Evolutionary conservation across 2,113 vertebrate genomes (phyloP).

Genomic region (Scophthalmus maximus): DNA sequence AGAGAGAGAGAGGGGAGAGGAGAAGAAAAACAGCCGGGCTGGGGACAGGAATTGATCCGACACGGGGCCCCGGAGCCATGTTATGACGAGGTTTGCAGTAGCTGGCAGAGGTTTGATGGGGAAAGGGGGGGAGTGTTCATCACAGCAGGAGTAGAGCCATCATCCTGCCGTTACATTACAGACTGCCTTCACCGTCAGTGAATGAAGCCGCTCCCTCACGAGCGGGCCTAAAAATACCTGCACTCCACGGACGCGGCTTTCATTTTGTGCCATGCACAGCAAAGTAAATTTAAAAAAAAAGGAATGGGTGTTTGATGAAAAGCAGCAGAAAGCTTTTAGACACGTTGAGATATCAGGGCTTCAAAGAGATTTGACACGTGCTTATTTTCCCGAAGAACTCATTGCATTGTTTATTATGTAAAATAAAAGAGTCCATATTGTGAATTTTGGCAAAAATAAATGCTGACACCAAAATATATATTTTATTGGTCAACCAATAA

Average conservation of each 20-base stretch:
- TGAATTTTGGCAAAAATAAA: no score
- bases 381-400: not conserved
- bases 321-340: not conserved
- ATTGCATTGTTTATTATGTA: no score
- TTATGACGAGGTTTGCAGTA: conserved; percentile 50
- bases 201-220: conserved; percentile 40
- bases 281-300: conserved; percentile 19
- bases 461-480: no score
- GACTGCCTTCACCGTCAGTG: conserved; percentile 29
- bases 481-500: no score
- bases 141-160: conserved; percentile 38
- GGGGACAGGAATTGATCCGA: conserved; percentile 45
- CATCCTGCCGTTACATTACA: conserved; percentile 35
- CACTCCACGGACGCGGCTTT: conserved; percentile 24
- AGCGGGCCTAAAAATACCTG: conserved; percentile 41
- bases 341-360: not conserved
- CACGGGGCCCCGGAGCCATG: conserved; percentile 28
- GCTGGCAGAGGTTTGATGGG: conserved; percentile 50
- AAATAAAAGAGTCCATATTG: no score
- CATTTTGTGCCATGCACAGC: conserved; percentile 9
- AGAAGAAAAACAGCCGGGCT: conserved; percentile 29
- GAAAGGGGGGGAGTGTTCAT: conserved; percentile 26
- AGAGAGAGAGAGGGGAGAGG: conserved; percentile 17
- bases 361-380: not conserved
- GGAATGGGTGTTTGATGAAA: conserved; percentile 2